Conservation (phyloP, 2,888 invertebrate genomes). For the Nesidiocoris tenuis region DNA sequence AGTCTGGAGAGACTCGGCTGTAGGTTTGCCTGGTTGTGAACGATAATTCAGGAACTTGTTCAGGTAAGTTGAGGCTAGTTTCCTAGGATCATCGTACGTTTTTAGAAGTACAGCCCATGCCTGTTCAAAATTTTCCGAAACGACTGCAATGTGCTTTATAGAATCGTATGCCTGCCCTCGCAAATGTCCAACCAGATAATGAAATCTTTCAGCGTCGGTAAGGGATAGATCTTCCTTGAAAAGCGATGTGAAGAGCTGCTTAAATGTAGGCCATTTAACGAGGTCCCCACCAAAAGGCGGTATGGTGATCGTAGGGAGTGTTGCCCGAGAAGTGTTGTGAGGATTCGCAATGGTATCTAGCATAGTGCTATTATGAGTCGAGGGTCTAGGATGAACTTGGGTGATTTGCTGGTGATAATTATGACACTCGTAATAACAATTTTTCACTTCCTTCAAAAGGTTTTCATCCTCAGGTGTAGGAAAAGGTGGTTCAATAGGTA, state of each 20-base stretch:
- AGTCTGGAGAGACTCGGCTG: neutral
- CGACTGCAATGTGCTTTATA: constrained; percentile 5
- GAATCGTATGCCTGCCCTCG: constrained; percentile 1
- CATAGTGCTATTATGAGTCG: no score
- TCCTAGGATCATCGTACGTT: neutral
- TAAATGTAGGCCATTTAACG: neutral
- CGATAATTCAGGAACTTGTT: neutral
- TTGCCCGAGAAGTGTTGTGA: neutral
- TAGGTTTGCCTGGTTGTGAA: constrained; percentile 1
- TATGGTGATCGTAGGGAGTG: constrained; percentile 2
- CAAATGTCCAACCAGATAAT: constrained; percentile 3
- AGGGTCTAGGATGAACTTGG: no score
- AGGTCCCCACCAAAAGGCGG: neutral
- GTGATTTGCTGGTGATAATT: neutral
- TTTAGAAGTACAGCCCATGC: neutral
- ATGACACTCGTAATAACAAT: neutral
- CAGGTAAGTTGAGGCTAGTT: constrained; percentile 6
- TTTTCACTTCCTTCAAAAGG: neutral
- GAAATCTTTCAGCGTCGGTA: constrained; percentile 4
- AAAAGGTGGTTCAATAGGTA: neutral
- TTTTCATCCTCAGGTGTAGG: neutral
- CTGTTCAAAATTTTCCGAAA: constrained; percentile 17
- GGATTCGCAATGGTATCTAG: no score
- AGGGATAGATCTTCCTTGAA: neutral
- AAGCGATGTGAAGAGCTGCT: constrained; percentile 4